These are phyloP conservation scores for Tribolium freemani DNA, from an alignment of 2,888 invertebrate genomes.

Conservation along the genomic window DNA sequence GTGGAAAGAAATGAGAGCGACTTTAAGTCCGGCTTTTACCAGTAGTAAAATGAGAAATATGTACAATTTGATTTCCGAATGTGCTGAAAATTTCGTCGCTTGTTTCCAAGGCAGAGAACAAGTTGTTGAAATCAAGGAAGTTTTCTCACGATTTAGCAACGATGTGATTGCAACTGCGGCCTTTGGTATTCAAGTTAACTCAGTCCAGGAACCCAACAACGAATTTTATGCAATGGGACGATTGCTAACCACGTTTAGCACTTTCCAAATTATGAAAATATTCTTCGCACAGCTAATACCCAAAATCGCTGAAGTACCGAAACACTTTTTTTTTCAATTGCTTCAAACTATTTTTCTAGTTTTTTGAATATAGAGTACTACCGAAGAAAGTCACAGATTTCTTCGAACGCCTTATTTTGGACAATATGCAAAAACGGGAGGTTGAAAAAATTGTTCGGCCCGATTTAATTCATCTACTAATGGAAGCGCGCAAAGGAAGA, in stretches of 20 bases:
- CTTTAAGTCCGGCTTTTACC: slow-evolving; percentile 67
- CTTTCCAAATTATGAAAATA: neutral
- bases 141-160: slow-evolving; percentile 68
- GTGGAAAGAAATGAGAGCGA: slow-evolving; percentile 66
- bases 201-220: slow-evolving; percentile 70
- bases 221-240: slow-evolving; percentile 71
- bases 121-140: slow-evolving; percentile 67
- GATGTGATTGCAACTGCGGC: slow-evolving; percentile 72
- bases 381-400: slow-evolving; percentile 57
- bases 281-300: too few species aligned
- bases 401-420: slow-evolving; percentile 66
- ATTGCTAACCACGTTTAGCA: slow-evolving; percentile 58
- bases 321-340: too few species aligned
- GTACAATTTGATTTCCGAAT: slow-evolving; percentile 62
- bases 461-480: slow-evolving; percentile 72
- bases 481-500: slow-evolving; percentile 68
- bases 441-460: slow-evolving; percentile 68
- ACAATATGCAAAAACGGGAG: slow-evolving; percentile 62
- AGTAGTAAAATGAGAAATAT: slow-evolving; percentile 68
- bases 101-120: slow-evolving; percentile 44
- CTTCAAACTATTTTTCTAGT: neutral
- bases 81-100: slow-evolving; percentile 45
- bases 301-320: too few species aligned
- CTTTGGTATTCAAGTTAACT: slow-evolving; percentile 71
- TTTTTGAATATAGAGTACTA: slow-evolving; percentile 33